Evolutionary conservation across 2,113 vertebrate species (phyloP).

Genomic region (Helogale parvula): DNA sequence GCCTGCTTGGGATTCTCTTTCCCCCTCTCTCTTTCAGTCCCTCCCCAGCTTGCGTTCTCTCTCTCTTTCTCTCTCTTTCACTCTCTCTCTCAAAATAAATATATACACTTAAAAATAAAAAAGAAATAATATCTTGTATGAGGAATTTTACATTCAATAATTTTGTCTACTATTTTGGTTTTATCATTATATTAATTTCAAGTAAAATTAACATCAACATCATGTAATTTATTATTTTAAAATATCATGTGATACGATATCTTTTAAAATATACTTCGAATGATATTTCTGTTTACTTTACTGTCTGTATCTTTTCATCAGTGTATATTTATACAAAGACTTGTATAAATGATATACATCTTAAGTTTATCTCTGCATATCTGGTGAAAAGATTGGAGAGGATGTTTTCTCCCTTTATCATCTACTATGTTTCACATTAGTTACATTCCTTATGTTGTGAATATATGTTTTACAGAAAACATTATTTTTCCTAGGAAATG

Average conservation of each 20-base stretch:
- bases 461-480: background rate
- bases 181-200: background rate
- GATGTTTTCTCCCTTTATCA: background rate
- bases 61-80: too few relatives aligned
- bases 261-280: background rate
- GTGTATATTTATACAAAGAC: background rate
- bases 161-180: background rate
- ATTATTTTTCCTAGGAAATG: background rate
- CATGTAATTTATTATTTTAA: background rate
- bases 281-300: background rate
- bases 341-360: background rate
- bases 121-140: background rate
- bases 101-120: too few relatives aligned
- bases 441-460: background rate
- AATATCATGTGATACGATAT: background rate
- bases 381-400: background rate
- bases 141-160: background rate
- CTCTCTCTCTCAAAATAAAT: too few relatives aligned
- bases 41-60: too few relatives aligned
- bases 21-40: too few relatives aligned
- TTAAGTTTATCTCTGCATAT: background rate
- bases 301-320: background rate
- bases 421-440: background rate
- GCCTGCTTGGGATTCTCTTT: too few relatives aligned
- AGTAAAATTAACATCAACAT: background rate